These are phyloP conservation scores for Ctenosaura bakeri DNA, from an alignment of 2,797 vertebrate species.

Conservation along the genomic window DNA sequence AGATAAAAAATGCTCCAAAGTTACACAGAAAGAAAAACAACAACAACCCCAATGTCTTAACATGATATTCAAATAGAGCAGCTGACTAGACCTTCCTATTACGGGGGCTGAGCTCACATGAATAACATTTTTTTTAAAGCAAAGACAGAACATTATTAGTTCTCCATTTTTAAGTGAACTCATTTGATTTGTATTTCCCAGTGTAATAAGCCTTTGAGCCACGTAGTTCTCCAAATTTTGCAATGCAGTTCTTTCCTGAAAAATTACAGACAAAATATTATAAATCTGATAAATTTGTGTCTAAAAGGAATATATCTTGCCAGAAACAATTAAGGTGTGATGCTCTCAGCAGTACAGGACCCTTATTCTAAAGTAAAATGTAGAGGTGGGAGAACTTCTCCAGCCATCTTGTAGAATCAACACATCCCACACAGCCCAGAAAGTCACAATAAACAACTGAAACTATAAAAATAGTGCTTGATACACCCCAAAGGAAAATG, in stretches of 20 bases:
- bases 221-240: not conserved
- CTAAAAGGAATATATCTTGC: too few species aligned
- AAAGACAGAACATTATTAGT: not conserved
- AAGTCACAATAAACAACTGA: not conserved
- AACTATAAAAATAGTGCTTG: not conserved
- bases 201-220: not conserved
- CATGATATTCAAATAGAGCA: conserved; percentile 21
- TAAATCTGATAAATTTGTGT: too few species aligned
- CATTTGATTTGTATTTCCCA: not conserved
- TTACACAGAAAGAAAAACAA: conserved; percentile 8
- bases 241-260: not conserved
- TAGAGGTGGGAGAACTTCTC: too few species aligned
- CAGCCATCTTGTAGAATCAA: not conserved
- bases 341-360: too few species aligned
- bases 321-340: too few species aligned
- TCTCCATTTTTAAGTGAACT: not conserved
- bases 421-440: too few species aligned
- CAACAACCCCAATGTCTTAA: not conserved
- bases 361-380: too few species aligned
- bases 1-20: conserved; percentile 14
- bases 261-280: not conserved
- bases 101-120: not conserved
- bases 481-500: not conserved
- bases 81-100: not conserved
- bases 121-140: not conserved